A percentile compares a stretch with the other conserved stretches of the same genome.
These are phyloP conservation scores for Rhinoraja longicauda DNA, from an alignment of 2,797 vertebrate genomes.

Conservation along the genomic window DNA sequence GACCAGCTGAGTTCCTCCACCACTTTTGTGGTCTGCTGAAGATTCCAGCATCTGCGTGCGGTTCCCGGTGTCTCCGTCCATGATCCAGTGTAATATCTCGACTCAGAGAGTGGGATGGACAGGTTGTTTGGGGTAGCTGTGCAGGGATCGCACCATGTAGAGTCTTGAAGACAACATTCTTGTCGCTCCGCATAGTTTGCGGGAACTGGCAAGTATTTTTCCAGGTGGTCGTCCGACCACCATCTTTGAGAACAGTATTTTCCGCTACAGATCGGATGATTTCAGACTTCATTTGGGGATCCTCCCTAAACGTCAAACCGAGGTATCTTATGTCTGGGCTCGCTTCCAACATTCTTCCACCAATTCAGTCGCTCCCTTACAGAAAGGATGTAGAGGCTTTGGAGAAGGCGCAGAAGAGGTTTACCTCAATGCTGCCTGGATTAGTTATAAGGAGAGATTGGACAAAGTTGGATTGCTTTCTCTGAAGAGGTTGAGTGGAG, in stretches of 20 bases:
- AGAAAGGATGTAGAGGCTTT: too few relatives aligned
- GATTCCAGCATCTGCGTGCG: too few relatives aligned
- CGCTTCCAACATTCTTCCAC: too few relatives aligned
- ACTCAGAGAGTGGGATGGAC: neutral
- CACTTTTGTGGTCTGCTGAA: too few relatives aligned
- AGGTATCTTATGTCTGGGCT: neutral
- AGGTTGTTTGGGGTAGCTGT: neutral
- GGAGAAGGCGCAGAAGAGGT: too few relatives aligned
- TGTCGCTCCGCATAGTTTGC: neutral
- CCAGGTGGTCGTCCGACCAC: neutral
- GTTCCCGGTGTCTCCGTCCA: neutral
- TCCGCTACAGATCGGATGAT: neutral
- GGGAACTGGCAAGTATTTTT: neutral
- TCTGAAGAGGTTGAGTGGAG: too few relatives aligned
- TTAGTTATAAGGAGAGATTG: too few relatives aligned
- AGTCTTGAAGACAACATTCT: neutral
- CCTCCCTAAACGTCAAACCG: neutral
- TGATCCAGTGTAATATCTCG: neutral
- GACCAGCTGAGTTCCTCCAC: too few relatives aligned
- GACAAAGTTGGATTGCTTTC: too few relatives aligned
- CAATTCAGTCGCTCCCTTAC: too few relatives aligned
- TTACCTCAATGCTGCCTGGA: too few relatives aligned
- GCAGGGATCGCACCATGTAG: neutral
- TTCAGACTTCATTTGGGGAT: neutral
- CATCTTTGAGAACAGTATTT: too few relatives aligned